A percentile compares a stretch with the other conserved stretches of the same genome.
phyloP scores from a whole-genome alignment of 2,797 vertebrate genomes.

The Darevskia nairensis region DNA sequence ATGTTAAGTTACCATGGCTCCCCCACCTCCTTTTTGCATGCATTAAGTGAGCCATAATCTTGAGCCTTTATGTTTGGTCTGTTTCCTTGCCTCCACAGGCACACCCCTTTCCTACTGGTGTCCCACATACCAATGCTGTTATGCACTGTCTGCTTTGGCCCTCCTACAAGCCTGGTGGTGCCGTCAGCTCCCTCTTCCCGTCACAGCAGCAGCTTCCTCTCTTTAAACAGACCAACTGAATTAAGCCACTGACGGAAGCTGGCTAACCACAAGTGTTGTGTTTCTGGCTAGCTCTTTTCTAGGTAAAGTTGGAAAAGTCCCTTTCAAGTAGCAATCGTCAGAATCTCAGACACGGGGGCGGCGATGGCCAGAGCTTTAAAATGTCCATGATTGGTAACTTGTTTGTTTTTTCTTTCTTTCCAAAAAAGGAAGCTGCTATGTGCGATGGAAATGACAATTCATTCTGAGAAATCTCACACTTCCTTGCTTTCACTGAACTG shows the following conservation, averaged over 20 bases:
- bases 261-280: slow-evolving; percentile 71
- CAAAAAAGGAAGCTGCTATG: slow-evolving; percentile 64
- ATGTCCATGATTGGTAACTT: slow-evolving; percentile 64
- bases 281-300: slow-evolving; percentile 77
- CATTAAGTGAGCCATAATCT: fast-evolving
- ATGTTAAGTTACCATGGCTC: neutral
- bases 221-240: slow-evolving; percentile 57
- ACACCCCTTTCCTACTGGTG: slow-evolving; percentile 44
- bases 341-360: slow-evolving; percentile 76
- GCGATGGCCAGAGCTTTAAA: slow-evolving; percentile 69
- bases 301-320: slow-evolving; percentile 89
- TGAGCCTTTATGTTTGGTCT: neutral
- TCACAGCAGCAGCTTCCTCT: slow-evolving; percentile 62
- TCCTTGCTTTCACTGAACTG: slow-evolving; percentile 61
- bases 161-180: slow-evolving; percentile 53
- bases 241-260: slow-evolving; percentile 75
- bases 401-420: neutral
- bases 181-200: slow-evolving; percentile 64
- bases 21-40: neutral
- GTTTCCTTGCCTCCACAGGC: neutral
- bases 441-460: slow-evolving; percentile 56
- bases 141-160: slow-evolving; percentile 64
- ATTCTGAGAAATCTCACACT: slow-evolving; percentile 74
- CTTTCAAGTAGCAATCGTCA: slow-evolving; percentile 69
- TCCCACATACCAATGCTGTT: slow-evolving; percentile 59